Evolutionary conservation across 2,113 vertebrate genomes (phyloP).

Genomic region (human): GRCh38 chr5:121986001-121986500

Average conservation of each 20-base stretch:
- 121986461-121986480: neutral
- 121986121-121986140: neutral
- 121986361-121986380: neutral
- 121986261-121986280: neutral
- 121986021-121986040: neutral
- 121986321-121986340: neutral
- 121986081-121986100: neutral
- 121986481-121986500: neutral
- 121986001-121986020: neutral
- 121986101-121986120: neutral
- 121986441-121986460: neutral
- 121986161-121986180: neutral
- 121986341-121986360: neutral
- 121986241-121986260: neutral
- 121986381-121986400: slow-evolving; percentile 14
- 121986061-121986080: neutral
- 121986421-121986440: neutral
- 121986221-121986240: neutral
- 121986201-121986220: neutral
- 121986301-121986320: neutral
- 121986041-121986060: neutral
- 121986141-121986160: neutral
- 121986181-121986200: neutral
- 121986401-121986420: neutral
- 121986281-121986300: neutral